Evolutionary conservation across 2,888 invertebrate species (phyloP).

Genomic region (Epicampocera succincta): DNA sequence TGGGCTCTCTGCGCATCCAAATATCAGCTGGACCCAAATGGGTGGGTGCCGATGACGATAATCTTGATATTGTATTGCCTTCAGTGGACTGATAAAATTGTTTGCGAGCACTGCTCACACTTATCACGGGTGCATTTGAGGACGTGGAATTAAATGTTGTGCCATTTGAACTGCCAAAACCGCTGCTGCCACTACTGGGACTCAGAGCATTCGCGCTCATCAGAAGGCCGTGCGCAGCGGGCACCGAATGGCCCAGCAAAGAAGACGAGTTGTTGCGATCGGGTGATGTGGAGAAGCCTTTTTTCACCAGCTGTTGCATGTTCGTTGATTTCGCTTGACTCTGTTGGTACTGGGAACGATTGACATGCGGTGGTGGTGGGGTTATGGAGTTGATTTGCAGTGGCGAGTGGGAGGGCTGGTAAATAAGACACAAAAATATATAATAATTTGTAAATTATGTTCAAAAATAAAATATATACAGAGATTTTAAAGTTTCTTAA

Average conservation of each 20-base stretch:
- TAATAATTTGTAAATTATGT: too few species aligned
- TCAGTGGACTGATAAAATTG: slow-evolving; percentile 74
- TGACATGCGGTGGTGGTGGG: slow-evolving; percentile 80
- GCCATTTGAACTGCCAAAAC: slow-evolving; percentile 77
- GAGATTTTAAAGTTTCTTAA: too few species aligned
- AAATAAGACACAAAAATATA: neutral
- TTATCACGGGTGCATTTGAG: slow-evolving; percentile 60
- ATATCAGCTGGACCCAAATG: slow-evolving; percentile 90
- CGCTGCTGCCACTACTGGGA: slow-evolving; percentile 79
- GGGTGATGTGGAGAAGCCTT: slow-evolving; percentile 84
- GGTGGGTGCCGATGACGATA: slow-evolving; percentile 94
- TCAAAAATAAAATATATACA: too few species aligned
- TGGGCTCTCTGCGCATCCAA: slow-evolving; percentile 93
- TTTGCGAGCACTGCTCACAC: slow-evolving; percentile 73
- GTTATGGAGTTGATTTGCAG: slow-evolving; percentile 79
- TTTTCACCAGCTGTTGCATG: slow-evolving; percentile 84
- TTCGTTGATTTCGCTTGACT: slow-evolving; percentile 77
- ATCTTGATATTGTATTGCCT: slow-evolving; percentile 83
- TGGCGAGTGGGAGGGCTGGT: slow-evolving; percentile 83
- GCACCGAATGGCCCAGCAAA: slow-evolving; percentile 85
- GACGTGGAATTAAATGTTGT: slow-evolving; percentile 70
- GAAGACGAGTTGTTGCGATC: slow-evolving; percentile 81
- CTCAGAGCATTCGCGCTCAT: slow-evolving; percentile 80
- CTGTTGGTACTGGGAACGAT: slow-evolving; percentile 79
- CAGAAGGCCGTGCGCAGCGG: slow-evolving; percentile 83